Percentiles rank a stretch among this genome's conserved stretches.
These are phyloP conservation scores for Crematogaster levior DNA, from an alignment of 2,888 invertebrate species.

Conservation along the genomic window DNA sequence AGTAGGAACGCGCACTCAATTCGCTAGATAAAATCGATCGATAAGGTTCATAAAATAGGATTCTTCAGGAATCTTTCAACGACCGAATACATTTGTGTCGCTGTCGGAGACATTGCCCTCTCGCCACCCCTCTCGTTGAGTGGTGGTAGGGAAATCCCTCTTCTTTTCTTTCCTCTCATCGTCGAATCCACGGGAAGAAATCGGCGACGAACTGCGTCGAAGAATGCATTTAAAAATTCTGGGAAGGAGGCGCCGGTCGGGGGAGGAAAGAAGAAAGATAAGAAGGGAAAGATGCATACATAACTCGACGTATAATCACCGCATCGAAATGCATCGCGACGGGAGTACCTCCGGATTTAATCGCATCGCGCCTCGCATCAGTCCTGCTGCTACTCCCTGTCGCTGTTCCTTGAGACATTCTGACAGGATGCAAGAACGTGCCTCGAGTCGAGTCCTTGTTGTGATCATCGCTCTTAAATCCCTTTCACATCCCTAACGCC, in stretches of 20 bases:
- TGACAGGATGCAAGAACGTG: slow-evolving; percentile 56
- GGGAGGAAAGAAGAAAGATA: background rate
- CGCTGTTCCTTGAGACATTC: slow-evolving; percentile 41
- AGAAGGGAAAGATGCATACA: slow-evolving; percentile 15
- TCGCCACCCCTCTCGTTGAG: background rate
- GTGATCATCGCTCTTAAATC: slow-evolving; percentile 44
- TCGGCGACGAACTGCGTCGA: slow-evolving; percentile 62
- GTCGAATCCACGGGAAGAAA: slow-evolving; percentile 57
- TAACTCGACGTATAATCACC: slow-evolving; percentile 44
- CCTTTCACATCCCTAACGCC: slow-evolving; percentile 37
- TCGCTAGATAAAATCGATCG: slow-evolving; percentile 33
- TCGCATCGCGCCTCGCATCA: slow-evolving; percentile 40
- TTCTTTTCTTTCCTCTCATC: slow-evolving; percentile 13
- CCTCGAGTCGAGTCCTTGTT: slow-evolving; percentile 25
- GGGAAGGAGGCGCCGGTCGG: slow-evolving; percentile 36
- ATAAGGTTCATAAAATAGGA: slow-evolving; percentile 26
- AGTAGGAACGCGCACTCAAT: slow-evolving; percentile 22
- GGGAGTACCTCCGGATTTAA: slow-evolving; percentile 47
- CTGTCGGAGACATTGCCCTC: slow-evolving; percentile 33
- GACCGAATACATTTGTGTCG: slow-evolving; percentile 41
- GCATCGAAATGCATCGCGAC: slow-evolving; percentile 38
- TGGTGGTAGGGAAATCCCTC: slow-evolving; percentile 23
- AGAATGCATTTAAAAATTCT: slow-evolving; percentile 70
- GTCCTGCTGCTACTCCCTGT: slow-evolving; percentile 44
- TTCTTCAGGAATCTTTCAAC: slow-evolving; percentile 22